These are phyloP conservation scores for Drosophila lacertosa DNA, from an alignment of 1,140 invertebrate genomes.

Conservation along the genomic window DNA sequence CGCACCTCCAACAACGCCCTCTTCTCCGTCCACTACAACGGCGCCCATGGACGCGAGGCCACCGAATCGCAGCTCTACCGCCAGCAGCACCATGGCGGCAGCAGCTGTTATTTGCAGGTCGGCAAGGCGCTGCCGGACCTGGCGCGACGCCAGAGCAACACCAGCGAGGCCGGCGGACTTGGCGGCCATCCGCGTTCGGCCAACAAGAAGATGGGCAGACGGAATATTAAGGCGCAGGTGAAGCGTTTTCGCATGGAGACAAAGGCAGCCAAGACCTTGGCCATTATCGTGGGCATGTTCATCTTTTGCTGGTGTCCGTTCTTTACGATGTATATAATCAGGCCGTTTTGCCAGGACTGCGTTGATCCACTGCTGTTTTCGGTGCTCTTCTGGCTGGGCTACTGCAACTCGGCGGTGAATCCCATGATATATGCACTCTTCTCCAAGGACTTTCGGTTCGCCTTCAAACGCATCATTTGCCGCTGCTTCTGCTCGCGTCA, in stretches of 20 bases:
- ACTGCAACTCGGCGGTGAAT: slow-evolving; percentile 96
- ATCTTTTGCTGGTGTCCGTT: slow-evolving; percentile 96
- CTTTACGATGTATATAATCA: slow-evolving; percentile 93
- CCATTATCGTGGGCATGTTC: slow-evolving; percentile 96
- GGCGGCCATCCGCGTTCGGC: slow-evolving; percentile 60
- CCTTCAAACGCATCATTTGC: slow-evolving; percentile 91
- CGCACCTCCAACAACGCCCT: slow-evolving; percentile 65
- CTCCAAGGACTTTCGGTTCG: slow-evolving; percentile 92
- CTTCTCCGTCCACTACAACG: slow-evolving; percentile 75
- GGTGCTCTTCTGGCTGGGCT: slow-evolving; percentile 95
- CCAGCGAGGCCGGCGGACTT: slow-evolving; percentile 83
- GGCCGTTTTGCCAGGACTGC: slow-evolving; percentile 88
- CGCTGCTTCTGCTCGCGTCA: slow-evolving; percentile 84
- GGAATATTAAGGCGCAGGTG: slow-evolving; percentile 85
- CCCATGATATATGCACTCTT: slow-evolving; percentile 95
- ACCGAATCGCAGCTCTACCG: slow-evolving; percentile 72
- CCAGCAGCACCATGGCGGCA: slow-evolving; percentile 84
- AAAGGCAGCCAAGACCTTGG: slow-evolving; percentile 95
- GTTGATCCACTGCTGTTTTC: slow-evolving; percentile 91
- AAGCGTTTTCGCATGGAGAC: slow-evolving; percentile 90
- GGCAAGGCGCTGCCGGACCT: slow-evolving; percentile 85
- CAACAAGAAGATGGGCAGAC: slow-evolving; percentile 87
- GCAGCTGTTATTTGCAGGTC: slow-evolving; percentile 86
- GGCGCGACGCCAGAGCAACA: slow-evolving; percentile 80
- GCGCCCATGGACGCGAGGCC: slow-evolving; percentile 64